Percentiles rank a stretch among this genome's conserved stretches.
phyloP scores from a whole-genome alignment of 2,797 vertebrate genomes.

The Leuciscus waleckii region DNA sequence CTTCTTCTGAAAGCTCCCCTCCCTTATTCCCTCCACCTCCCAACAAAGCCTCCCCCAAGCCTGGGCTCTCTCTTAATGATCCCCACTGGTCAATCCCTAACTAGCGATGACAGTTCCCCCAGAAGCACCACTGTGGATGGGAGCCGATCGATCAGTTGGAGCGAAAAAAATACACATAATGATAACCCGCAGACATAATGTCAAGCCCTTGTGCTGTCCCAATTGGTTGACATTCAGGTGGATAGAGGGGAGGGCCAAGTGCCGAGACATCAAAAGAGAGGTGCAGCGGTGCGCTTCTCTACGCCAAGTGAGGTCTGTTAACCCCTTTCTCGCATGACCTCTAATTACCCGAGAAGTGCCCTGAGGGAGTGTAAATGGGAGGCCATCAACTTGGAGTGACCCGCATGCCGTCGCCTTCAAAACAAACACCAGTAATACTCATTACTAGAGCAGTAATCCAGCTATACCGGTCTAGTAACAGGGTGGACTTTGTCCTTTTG shows the following conservation, averaged over 20 bases:
- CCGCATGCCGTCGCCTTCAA: constrained; percentile 71
- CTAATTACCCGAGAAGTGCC: constrained; percentile 77
- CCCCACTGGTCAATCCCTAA: constrained; percentile 92
- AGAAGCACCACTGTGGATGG: constrained; percentile 88
- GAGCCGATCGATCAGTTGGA: constrained; percentile 87
- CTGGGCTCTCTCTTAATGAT: constrained; percentile 88
- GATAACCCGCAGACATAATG: constrained; percentile 95
- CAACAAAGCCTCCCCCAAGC: constrained; percentile 79
- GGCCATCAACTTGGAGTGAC: constrained; percentile 58
- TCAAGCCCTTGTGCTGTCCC: constrained; percentile 82
- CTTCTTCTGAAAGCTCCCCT: constrained; percentile 69
- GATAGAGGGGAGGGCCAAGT: constrained; percentile 70
- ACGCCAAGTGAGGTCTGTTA: constrained; percentile 75
- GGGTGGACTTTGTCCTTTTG: constrained; percentile 3
- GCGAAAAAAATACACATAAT: constrained; percentile 85
- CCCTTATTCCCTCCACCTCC: constrained; percentile 59
- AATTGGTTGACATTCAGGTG: constrained; percentile 86
- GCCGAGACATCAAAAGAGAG: constrained; percentile 78
- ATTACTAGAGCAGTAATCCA: constrained; percentile 62
- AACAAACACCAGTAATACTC: constrained; percentile 75
- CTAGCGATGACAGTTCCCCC: constrained; percentile 88
- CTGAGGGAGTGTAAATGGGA: constrained; percentile 67
- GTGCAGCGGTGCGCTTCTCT: constrained; percentile 65
- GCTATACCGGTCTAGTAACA: constrained; percentile 12
- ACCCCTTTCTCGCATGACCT: constrained; percentile 73